Evolutionary conservation across 2,888 invertebrate genomes (phyloP).

Genomic region (Oxytorus armatus): DNA sequence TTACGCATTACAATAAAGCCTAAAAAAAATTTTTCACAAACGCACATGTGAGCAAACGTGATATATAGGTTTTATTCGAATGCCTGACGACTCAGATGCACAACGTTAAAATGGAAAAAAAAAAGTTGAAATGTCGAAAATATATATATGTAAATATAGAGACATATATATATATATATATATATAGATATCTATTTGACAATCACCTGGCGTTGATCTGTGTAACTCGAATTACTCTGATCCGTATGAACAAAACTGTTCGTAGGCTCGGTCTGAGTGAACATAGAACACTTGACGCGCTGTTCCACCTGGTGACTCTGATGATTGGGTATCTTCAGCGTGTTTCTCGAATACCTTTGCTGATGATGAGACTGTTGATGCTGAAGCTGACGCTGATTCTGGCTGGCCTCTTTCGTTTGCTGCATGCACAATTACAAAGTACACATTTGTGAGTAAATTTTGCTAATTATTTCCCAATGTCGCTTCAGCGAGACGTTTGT

Average conservation of each 20-base stretch:
- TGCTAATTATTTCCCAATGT: neutral
- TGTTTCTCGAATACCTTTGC: conserved; percentile 68
- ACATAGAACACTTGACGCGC: conserved; percentile 82
- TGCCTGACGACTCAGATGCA: neutral
- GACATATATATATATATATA: neutral
- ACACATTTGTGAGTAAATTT: conserved; percentile 50
- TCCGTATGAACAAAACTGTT: conserved; percentile 81
- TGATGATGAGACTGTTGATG: conserved; percentile 69
- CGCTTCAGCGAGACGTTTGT: neutral
- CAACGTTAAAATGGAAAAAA: too few species aligned
- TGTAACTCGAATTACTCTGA: conserved; percentile 80
- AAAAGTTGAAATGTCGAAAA: too few species aligned
- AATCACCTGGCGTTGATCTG: conserved; percentile 81
- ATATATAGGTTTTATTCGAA: too few species aligned
- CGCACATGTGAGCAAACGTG: too few species aligned
- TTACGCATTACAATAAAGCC: conserved; percentile 28
- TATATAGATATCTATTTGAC: conserved; percentile 9
- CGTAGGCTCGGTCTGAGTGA: conserved; percentile 81
- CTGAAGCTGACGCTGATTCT: conserved; percentile 67
- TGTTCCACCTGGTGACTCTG: conserved; percentile 78
- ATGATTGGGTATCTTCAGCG: conserved; percentile 70
- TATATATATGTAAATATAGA: too few species aligned
- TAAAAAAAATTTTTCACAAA: too few species aligned
- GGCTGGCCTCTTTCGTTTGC: conserved; percentile 68
- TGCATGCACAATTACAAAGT: conserved; percentile 65